phyloP scores from a whole-genome alignment of 2,888 invertebrate species.

The Hirtodrosophila cameraria region DNA sequence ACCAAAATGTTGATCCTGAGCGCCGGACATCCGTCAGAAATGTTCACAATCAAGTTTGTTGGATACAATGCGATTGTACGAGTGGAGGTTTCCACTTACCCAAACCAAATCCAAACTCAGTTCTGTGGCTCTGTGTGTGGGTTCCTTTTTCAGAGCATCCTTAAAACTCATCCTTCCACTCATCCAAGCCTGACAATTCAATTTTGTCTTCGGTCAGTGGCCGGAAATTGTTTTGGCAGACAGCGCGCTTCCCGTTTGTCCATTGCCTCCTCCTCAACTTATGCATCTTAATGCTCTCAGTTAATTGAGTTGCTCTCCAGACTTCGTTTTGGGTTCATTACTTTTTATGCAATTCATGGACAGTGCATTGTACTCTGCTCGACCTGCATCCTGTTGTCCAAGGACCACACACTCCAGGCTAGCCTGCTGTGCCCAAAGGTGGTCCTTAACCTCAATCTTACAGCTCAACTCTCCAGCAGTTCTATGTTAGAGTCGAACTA shows the following conservation, averaged over 20 bases:
- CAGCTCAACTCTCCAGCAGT: neutral
- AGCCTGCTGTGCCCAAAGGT: conserved; percentile 51
- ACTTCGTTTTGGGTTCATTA: conserved; percentile 56
- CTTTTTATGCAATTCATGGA: conserved; percentile 76
- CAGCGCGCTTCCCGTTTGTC: conserved; percentile 48
- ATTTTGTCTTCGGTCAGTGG: conserved; percentile 52
- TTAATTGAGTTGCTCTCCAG: conserved; percentile 68
- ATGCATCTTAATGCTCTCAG: conserved; percentile 55
- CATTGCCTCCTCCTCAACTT: conserved; percentile 48
- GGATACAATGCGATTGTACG: conserved; percentile 27
- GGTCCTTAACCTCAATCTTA: conserved; percentile 28
- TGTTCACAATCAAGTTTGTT: conserved; percentile 46
- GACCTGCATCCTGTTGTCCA: conserved; percentile 67
- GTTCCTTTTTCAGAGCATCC: conserved; percentile 21
- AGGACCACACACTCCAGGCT: conserved; percentile 69
- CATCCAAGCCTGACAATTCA: conserved; percentile 68
- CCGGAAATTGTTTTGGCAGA: conserved; percentile 68
- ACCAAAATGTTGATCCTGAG: conserved; percentile 16
- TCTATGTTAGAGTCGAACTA: too few relatives aligned
- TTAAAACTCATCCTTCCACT: conserved; percentile 30
- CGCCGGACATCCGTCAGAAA: conserved; percentile 59
- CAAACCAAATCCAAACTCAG: conserved; percentile 29
- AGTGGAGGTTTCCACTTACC: conserved; percentile 53
- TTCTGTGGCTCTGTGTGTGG: conserved; percentile 19
- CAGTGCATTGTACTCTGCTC: conserved; percentile 56